phyloP scores from a whole-genome alignment of 2,888 invertebrate genomes.

The Rhagonycha lutea region DNA sequence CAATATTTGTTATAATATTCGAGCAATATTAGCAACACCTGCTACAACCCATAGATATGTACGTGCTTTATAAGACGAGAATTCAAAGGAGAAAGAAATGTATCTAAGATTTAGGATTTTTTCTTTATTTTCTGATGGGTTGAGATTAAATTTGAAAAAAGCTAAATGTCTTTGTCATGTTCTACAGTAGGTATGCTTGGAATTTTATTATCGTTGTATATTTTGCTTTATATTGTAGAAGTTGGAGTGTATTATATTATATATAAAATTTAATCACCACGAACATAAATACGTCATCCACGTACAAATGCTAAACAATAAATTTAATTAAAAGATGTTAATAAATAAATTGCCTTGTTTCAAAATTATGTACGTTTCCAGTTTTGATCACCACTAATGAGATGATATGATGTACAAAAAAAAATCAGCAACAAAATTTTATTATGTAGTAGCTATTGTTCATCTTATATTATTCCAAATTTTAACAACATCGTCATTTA shows the following conservation, averaged over 20 bases:
- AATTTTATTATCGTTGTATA: slow-evolving; percentile 14
- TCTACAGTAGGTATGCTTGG: slow-evolving; percentile 10
- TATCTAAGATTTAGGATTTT: background rate
- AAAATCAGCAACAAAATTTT: background rate
- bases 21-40: background rate
- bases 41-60: background rate
- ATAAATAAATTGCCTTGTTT: background rate
- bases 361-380: background rate
- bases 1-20: background rate
- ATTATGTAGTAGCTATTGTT: background rate
- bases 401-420: background rate
- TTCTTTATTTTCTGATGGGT: background rate
- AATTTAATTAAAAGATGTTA: background rate
- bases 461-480: too few species aligned
- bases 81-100: background rate
- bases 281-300: background rate
- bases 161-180: slow-evolving; percentile 7
- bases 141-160: slow-evolving; percentile 1
- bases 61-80: background rate
- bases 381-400: background rate
- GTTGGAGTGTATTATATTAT: background rate
- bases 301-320: background rate
- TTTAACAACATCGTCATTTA: too few species aligned
- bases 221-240: background rate
- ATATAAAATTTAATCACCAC: background rate